Evolutionary conservation across 2,797 vertebrate species (phyloP).

Genomic region (Amniataba percoides): DNA sequence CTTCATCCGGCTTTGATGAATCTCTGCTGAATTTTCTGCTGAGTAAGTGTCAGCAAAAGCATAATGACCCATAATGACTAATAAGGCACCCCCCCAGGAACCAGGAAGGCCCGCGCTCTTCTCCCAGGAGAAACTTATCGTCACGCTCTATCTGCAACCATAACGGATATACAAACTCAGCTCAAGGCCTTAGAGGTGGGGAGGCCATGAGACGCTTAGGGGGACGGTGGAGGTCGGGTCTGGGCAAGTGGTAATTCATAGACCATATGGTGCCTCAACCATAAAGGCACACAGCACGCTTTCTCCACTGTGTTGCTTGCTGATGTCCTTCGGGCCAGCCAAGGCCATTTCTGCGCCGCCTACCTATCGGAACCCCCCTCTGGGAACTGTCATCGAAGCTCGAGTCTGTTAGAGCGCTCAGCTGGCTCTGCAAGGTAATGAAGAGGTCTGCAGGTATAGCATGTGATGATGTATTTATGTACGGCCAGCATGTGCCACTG

Average conservation of each 20-base stretch:
- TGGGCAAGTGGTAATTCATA: conserved; percentile 76
- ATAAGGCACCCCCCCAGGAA: conserved; percentile 63
- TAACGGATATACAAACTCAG: conserved; percentile 72
- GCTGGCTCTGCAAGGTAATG: conserved; percentile 55
- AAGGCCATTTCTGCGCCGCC: conserved; percentile 74
- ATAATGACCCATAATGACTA: conserved; percentile 71
- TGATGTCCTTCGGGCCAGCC: conserved; percentile 68
- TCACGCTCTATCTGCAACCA: conserved; percentile 74
- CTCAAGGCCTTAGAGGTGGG: conserved; percentile 68
- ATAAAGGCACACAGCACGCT: conserved; percentile 60
- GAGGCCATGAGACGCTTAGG: conserved; percentile 63
- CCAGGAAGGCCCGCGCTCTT: conserved; percentile 37
- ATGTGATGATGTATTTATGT: conserved; percentile 81
- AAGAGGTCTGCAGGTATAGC: conserved; percentile 74
- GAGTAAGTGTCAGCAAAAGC: conserved; percentile 64
- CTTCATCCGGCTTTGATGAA: conserved; percentile 49
- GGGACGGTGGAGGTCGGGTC: conserved; percentile 60
- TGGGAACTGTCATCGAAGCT: conserved; percentile 74
- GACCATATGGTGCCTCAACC: conserved; percentile 76
- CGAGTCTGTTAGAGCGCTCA: conserved; percentile 77
- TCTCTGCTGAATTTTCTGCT: conserved; percentile 59
- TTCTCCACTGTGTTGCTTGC: conserved; percentile 48
- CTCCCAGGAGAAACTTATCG: conserved; percentile 55
- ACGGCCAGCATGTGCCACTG: conserved; percentile 61
- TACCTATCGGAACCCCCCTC: conserved; percentile 70